Conservation (phyloP, 2,888 invertebrate genomes). For the Rhyacophila evoluta region DNA sequence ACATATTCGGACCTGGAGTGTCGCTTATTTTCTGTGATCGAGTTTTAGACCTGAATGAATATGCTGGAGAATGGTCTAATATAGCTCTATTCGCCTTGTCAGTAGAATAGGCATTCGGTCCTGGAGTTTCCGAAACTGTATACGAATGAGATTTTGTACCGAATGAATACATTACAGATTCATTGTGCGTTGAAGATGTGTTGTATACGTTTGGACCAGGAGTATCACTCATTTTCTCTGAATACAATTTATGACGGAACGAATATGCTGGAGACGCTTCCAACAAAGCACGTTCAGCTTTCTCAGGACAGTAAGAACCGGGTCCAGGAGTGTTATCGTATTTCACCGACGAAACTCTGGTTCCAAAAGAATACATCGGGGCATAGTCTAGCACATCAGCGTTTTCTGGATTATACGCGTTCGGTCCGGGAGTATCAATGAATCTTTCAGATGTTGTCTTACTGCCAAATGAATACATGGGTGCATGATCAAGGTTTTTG, state of each 20-base stretch:
- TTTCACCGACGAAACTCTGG: constrained; percentile 72
- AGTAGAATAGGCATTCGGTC: constrained; percentile 72
- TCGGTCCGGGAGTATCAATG: constrained; percentile 69
- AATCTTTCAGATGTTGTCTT: constrained; percentile 62
- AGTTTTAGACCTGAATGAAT: constrained; percentile 79
- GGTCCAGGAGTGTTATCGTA: constrained; percentile 73
- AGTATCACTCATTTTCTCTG: constrained; percentile 74
- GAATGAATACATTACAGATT: constrained; percentile 60
- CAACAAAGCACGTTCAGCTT: constrained; percentile 69
- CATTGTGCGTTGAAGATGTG: not conserved
- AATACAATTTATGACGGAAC: constrained; percentile 76
- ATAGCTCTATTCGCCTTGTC: constrained; percentile 73
- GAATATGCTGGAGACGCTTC: constrained; percentile 78
- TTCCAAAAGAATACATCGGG: constrained; percentile 70
- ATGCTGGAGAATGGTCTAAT: constrained; percentile 76
- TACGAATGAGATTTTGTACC: constrained; percentile 68
- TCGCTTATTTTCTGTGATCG: constrained; percentile 72
- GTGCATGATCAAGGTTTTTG: constrained; percentile 64
- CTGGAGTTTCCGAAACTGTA: constrained; percentile 72
- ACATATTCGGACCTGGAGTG: constrained; percentile 78
- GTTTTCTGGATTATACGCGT: constrained; percentile 72
- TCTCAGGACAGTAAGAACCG: constrained; percentile 73
- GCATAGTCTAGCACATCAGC: constrained; percentile 66
- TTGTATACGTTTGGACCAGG: constrained; percentile 78
- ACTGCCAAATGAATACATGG: constrained; percentile 64